phyloP scores from a whole-genome alignment of 2,797 vertebrate species.

The Rousettus madagascariensis region DNA sequence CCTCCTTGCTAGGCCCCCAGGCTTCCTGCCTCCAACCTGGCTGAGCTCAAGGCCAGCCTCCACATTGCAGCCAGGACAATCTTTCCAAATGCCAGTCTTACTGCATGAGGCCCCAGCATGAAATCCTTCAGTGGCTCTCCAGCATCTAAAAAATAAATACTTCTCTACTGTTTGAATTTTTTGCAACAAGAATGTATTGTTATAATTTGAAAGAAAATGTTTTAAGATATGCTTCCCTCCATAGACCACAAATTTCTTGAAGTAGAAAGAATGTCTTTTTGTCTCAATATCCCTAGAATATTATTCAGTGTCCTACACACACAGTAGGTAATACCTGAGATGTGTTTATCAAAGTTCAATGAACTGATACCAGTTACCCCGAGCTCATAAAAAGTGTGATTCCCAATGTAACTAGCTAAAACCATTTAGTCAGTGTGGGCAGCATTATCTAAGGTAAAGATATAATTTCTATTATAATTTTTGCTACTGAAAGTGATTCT shows the following conservation, averaged over 20 bases:
- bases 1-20: neutral
- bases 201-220: slow-evolving; percentile 22
- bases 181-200: neutral
- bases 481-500: neutral
- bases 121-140: neutral
- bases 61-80: neutral
- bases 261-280: neutral
- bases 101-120: neutral
- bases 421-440: neutral
- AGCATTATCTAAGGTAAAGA: neutral
- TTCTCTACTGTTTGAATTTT: neutral
- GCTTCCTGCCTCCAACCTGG: neutral
- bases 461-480: neutral
- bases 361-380: neutral
- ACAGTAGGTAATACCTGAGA: neutral
- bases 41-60: neutral
- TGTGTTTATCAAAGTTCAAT: neutral
- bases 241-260: neutral
- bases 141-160: neutral
- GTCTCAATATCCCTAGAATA: neutral
- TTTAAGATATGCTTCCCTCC: neutral
- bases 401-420: neutral
- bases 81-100: neutral
- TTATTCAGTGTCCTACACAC: neutral
- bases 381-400: neutral